A percentile compares a stretch with the other conserved stretches of the same genome.
phyloP scores from a whole-genome alignment of 2,888 invertebrate genomes.

The Taphrorychus bicolor region DNA sequence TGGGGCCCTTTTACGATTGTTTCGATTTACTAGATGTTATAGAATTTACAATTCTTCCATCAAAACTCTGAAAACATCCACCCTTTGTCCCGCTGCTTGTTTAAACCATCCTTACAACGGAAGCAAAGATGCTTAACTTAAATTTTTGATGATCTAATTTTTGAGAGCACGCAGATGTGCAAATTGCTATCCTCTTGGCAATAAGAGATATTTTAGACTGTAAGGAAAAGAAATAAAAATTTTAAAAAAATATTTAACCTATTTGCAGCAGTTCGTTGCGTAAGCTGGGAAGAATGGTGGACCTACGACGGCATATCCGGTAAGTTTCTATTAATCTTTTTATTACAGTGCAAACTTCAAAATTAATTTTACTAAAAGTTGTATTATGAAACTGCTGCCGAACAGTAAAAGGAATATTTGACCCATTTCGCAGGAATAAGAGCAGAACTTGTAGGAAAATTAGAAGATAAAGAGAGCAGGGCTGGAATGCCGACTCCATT shows the following conservation, averaged over 20 bases:
- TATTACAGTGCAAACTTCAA: neutral
- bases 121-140: neutral
- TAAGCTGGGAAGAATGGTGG: constrained; percentile 91
- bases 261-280: constrained; percentile 72
- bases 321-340: constrained; percentile 65
- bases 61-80: too few species aligned
- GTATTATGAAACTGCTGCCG: neutral
- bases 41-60: too few species aligned
- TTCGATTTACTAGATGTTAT: too few species aligned
- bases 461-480: neutral
- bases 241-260: constrained; percentile 13
- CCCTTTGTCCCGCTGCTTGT: neutral
- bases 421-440: too few species aligned
- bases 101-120: neutral
- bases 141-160: neutral
- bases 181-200: neutral
- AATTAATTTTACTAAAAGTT: too few species aligned
- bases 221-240: neutral
- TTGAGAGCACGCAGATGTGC: neutral
- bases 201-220: neutral
- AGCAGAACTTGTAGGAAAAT: too few species aligned
- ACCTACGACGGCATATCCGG: constrained; percentile 72
- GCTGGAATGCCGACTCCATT: neutral
- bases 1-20: too few species aligned
- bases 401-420: too few species aligned